Conservation (phyloP, 1,140 invertebrate species). For the Muscidifurax raptorellus region DNA sequence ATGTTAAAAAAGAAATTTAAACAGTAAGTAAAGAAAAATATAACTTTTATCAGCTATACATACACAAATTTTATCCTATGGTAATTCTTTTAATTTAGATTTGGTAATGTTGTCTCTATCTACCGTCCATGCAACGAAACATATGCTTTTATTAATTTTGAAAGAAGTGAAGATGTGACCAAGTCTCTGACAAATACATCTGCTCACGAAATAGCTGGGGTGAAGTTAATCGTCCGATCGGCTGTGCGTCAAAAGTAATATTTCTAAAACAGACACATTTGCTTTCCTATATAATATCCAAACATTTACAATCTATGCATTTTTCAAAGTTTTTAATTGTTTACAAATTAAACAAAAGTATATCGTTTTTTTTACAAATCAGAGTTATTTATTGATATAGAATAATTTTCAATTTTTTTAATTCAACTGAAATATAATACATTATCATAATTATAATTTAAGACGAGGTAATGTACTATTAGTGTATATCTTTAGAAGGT, state of each 20-base stretch:
- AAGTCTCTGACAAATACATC: conserved; percentile 1
- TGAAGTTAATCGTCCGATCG: not conserved
- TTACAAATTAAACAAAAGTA: too few species aligned
- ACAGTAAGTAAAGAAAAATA: not conserved
- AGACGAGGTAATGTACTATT: too few species aligned
- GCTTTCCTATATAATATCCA: not conserved
- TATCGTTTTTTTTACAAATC: too few species aligned
- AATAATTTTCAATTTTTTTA: too few species aligned
- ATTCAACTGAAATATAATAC: too few species aligned
- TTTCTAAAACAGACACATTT: not conserved
- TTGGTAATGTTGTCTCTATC: conserved; percentile 9
- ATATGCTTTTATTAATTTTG: conserved; percentile 33
- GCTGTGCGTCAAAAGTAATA: not conserved
- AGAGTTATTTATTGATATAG: too few species aligned
- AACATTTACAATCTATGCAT: not conserved
- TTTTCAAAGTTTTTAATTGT: too few species aligned
- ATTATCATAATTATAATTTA: too few species aligned
- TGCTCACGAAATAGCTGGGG: conserved; percentile 1
- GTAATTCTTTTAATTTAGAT: conserved; percentile 14
- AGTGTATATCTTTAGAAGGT: too few species aligned
- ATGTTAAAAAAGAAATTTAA: conserved; percentile 23
- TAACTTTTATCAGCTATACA: not conserved
- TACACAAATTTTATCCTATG: too few species aligned
- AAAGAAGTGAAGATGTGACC: not conserved
- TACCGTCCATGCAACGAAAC: not conserved